Conservation (phyloP, 1,140 invertebrate genomes). For the Drosophila nannoptera region DNA sequence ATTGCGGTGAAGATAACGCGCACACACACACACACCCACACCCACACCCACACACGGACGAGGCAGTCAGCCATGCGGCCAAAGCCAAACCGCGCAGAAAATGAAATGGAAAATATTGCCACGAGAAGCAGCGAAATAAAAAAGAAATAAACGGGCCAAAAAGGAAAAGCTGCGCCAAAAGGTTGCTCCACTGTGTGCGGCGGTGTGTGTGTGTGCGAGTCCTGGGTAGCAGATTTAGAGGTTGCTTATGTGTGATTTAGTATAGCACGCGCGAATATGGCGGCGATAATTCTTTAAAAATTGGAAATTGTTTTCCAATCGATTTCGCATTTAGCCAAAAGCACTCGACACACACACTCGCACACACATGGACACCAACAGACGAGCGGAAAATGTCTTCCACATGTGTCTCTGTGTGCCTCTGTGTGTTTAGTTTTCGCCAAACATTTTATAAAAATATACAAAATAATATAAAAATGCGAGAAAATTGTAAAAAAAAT, state of each 20-base stretch:
- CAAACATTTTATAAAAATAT: conserved; percentile 45
- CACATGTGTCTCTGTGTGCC: conserved; percentile 28
- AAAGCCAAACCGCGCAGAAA: conserved; percentile 75
- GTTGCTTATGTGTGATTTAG: conserved; percentile 79
- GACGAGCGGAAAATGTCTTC: conserved; percentile 44
- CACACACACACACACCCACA: conserved; percentile 30
- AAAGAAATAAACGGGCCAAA: conserved; percentile 73
- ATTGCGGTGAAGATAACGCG: conserved; percentile 66
- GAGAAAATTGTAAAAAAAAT: not conserved
- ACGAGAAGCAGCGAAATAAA: conserved; percentile 62
- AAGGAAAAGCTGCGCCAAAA: conserved; percentile 69
- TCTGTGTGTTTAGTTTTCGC: conserved; percentile 23
- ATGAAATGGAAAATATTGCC: conserved; percentile 76
- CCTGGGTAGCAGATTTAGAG: conserved; percentile 78
- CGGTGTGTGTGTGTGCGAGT: conserved; percentile 24
- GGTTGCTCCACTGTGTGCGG: conserved; percentile 32
- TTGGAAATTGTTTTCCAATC: conserved; percentile 80
- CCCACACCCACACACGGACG: conserved; percentile 6
- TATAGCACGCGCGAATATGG: conserved; percentile 78
- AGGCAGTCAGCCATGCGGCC: conserved; percentile 63
- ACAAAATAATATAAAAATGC: conserved; percentile 23
- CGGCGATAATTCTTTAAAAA: conserved; percentile 79
- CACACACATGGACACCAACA: conserved; percentile 1
- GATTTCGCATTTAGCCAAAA: conserved; percentile 79
- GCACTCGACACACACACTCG: conserved; percentile 50